These are phyloP conservation scores for Pseudochromis fuscus DNA, from an alignment of 2,797 vertebrate species.

Conservation along the genomic window DNA sequence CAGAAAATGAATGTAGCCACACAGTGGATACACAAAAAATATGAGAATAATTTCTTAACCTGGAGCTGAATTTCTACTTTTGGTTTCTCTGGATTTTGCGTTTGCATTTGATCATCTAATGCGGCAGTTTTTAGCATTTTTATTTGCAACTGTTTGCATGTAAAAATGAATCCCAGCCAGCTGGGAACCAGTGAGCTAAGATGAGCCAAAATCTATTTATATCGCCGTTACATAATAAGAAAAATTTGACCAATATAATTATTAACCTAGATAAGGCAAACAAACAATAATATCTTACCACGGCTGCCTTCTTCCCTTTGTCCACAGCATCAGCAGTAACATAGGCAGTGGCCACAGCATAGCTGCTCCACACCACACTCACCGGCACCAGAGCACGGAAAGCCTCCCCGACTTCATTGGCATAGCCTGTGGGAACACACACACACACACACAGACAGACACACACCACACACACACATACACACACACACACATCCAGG, in stretches of 20 bases:
- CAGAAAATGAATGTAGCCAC: neutral
- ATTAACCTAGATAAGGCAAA: constrained; percentile 5
- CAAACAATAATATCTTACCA: constrained; percentile 79
- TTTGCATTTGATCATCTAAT: neutral
- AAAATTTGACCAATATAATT: neutral
- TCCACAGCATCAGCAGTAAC: constrained; percentile 94
- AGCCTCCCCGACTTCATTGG: constrained; percentile 97
- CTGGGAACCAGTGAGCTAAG: neutral
- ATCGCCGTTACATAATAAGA: neutral
- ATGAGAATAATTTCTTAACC: neutral
- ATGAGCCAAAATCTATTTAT: neutral
- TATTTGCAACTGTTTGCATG: too few relatives aligned
- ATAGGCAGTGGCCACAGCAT: constrained; percentile 91
- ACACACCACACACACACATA: too few relatives aligned
- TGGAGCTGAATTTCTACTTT: neutral
- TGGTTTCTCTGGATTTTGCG: too few relatives aligned
- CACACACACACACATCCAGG: constrained; percentile 13
- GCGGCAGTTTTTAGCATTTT: too few relatives aligned
- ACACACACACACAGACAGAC: constrained; percentile 38
- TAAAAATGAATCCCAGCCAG: neutral
- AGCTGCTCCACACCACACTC: constrained; percentile 91
- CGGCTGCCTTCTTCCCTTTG: constrained; percentile 92
- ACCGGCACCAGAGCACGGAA: constrained; percentile 92
- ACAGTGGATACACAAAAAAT: neutral
- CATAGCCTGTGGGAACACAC: constrained; percentile 87